phyloP scores from a whole-genome alignment of 2,113 vertebrate species.

The Glaucomys volans region DNA sequence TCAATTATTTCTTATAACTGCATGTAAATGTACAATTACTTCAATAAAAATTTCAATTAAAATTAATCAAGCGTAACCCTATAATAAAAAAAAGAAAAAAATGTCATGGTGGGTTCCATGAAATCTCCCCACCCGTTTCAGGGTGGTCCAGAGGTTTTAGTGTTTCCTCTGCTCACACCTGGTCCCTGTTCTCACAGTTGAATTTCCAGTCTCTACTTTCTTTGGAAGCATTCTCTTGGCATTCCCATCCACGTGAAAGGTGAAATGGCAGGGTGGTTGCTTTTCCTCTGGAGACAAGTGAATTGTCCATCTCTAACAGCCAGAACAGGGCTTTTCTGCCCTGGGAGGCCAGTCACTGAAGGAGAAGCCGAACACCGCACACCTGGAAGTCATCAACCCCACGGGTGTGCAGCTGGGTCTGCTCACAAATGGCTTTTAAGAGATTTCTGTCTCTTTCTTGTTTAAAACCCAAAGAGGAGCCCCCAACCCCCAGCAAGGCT shows the following conservation, averaged over 20 bases:
- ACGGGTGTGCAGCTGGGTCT: not conserved
- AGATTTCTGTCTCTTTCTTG: not conserved
- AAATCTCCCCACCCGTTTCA: rapidly evolving
- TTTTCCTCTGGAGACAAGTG: conserved; percentile 6
- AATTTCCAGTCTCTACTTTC: not conserved
- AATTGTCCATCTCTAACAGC: not conserved
- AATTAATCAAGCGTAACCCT: not conserved
- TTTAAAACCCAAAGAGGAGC: not conserved
- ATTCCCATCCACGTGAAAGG: too few relatives aligned
- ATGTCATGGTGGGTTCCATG: rapidly evolving
- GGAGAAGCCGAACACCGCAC: rapidly evolving
- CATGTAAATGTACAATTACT: not conserved
- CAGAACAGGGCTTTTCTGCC: not conserved
- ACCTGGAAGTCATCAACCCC: not conserved
- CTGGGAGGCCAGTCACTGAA: rapidly evolving
- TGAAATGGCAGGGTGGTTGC: not conserved
- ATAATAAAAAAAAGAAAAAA: not conserved
- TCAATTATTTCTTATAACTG: not conserved
- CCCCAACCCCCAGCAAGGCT: not conserved
- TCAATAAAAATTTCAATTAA: not conserved
- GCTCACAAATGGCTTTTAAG: not conserved
- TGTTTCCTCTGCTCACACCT: not conserved
- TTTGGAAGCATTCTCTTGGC: not conserved
- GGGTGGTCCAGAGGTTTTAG: not conserved
- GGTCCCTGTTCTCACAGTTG: not conserved